These are phyloP conservation scores for Diaphora mendica DNA, from an alignment of 2,888 invertebrate genomes.

Conservation along the genomic window DNA sequence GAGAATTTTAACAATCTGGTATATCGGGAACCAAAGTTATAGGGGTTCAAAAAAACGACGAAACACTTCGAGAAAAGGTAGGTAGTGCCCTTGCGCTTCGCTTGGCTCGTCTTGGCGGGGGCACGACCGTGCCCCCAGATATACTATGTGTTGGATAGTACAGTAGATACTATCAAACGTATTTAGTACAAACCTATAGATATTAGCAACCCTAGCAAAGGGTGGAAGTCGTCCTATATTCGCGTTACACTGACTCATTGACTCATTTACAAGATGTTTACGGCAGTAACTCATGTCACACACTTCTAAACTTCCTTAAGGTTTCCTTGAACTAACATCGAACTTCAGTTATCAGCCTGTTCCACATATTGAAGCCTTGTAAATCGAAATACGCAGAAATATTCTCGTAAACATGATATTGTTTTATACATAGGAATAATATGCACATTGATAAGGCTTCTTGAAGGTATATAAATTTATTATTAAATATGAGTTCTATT, in stretches of 20 bases:
- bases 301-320: slow-evolving; percentile 26
- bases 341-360: slow-evolving; percentile 35
- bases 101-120: no score
- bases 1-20: no score
- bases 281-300: background rate
- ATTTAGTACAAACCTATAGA: background rate
- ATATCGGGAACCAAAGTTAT: no score
- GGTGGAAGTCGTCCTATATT: slow-evolving; percentile 36
- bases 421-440: slow-evolving; percentile 2
- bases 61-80: no score
- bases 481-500: background rate
- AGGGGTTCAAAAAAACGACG: no score
- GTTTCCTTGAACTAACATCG: slow-evolving; percentile 33
- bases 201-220: slow-evolving; percentile 29
- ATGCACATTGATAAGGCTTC: slow-evolving; percentile 3
- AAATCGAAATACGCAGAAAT: slow-evolving; percentile 35
- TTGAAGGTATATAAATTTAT: background rate
- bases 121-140: no score
- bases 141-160: no score
- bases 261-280: slow-evolving; percentile 36
- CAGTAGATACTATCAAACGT: no score
- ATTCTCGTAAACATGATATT: slow-evolving; percentile 12
- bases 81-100: no score
- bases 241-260: slow-evolving; percentile 46
- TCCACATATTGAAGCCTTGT: slow-evolving; percentile 35